Evolutionary conservation across 2,797 vertebrate species (phyloP).

Genomic region (Echiichthys vipera): DNA sequence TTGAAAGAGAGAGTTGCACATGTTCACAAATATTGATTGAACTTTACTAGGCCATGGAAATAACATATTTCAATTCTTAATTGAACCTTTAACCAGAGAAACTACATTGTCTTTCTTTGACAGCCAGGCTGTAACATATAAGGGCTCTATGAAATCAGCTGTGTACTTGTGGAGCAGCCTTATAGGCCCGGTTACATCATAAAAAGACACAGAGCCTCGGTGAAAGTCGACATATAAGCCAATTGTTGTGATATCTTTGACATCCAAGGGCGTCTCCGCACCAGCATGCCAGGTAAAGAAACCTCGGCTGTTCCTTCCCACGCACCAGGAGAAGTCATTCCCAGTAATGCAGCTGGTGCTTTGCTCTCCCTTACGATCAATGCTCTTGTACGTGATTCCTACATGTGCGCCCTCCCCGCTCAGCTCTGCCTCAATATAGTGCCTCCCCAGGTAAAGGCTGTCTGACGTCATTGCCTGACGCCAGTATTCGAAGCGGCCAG

Average conservation of each 20-base stretch:
- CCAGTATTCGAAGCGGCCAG: slow-evolving; percentile 77
- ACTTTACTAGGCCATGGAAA: no score
- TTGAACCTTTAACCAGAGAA: slow-evolving; percentile 47
- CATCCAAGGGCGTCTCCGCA: slow-evolving; percentile 71
- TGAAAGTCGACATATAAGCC: slow-evolving; percentile 80
- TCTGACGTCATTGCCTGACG: slow-evolving; percentile 80
- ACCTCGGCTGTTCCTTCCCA: slow-evolving; percentile 76
- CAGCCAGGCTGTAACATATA: slow-evolving; percentile 83
- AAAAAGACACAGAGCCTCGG: slow-evolving; percentile 76
- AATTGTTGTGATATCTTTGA: slow-evolving; percentile 61
- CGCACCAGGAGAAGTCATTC: slow-evolving; percentile 85
- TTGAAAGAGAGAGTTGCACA: no score
- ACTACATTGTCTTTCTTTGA: slow-evolving; percentile 84
- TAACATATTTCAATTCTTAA: no score
- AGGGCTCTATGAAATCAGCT: slow-evolving; percentile 75
- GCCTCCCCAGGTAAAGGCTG: slow-evolving; percentile 82
- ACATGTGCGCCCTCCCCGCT: slow-evolving; percentile 75
- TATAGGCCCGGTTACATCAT: slow-evolving; percentile 64
- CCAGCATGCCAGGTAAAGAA: slow-evolving; percentile 83
- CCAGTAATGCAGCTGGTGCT: slow-evolving; percentile 79
- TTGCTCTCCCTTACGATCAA: slow-evolving; percentile 76
- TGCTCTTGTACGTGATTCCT: slow-evolving; percentile 79
- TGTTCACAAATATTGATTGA: no score
- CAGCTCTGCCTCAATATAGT: slow-evolving; percentile 81
- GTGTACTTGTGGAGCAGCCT: slow-evolving; percentile 73